Conservation (phyloP, 2,113 vertebrate genomes). For the Bostrychus sinensis region DNA sequence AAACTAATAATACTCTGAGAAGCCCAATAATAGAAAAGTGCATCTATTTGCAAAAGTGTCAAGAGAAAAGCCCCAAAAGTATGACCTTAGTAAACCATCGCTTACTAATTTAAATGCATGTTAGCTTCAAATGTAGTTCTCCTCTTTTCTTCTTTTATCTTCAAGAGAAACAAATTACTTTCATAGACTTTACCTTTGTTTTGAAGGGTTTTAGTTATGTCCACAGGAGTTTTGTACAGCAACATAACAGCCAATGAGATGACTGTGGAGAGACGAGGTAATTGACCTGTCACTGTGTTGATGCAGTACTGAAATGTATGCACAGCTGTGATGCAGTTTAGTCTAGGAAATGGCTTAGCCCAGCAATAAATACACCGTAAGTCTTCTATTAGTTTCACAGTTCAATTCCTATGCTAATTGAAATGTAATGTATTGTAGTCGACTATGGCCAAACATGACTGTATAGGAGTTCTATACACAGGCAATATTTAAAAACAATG, state of each 20-base stretch:
- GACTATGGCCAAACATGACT: slow-evolving; percentile 23
- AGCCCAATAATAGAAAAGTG: no score
- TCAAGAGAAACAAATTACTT: neutral
- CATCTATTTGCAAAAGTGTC: no score
- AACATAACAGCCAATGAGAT: slow-evolving; percentile 29
- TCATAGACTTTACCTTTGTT: neutral
- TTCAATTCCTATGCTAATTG: slow-evolving; percentile 33
- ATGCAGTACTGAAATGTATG: slow-evolving; percentile 30
- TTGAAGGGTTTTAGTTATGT: neutral
- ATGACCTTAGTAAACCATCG: no score
- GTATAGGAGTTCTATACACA: slow-evolving; percentile 24
- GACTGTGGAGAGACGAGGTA: slow-evolving; percentile 20
- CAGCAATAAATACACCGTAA: slow-evolving; percentile 35
- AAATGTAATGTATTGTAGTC: slow-evolving; percentile 27
- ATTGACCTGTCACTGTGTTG: slow-evolving; percentile 47
- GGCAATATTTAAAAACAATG: slow-evolving; percentile 17
- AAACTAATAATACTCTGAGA: no score
- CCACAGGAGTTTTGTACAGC: neutral
- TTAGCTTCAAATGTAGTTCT: no score
- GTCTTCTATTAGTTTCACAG: slow-evolving; percentile 17
- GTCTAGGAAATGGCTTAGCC: slow-evolving; percentile 21
- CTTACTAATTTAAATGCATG: no score
- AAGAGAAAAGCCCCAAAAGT: no score
- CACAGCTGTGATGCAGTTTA: slow-evolving; percentile 46
- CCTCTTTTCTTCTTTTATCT: neutral